These are phyloP conservation scores for Eulacestoma nigropectus DNA, from an alignment of 2,113 vertebrate species.

Conservation along the genomic window DNA sequence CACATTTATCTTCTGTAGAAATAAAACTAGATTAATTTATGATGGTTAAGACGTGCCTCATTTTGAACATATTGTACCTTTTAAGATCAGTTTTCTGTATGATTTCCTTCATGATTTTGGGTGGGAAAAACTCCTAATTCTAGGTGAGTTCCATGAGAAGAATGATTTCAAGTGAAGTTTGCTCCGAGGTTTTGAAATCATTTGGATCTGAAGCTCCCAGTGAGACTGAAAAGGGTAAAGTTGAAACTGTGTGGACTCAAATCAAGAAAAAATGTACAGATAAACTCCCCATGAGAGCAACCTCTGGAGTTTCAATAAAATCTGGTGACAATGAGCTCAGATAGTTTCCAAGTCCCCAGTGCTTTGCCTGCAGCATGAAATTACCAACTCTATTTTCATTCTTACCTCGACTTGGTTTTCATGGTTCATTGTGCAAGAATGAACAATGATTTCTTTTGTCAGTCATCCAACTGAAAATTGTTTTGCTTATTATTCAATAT, in stretches of 20 bases:
- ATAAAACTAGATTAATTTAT: neutral
- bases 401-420: constrained; percentile 63
- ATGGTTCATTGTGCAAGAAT: constrained; percentile 67
- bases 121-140: neutral
- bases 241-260: constrained; percentile 14
- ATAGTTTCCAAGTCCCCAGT: constrained; percentile 23
- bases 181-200: neutral
- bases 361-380: constrained; percentile 49
- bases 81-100: neutral
- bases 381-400: constrained; percentile 45
- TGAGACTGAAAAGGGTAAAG: constrained; percentile 27
- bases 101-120: neutral
- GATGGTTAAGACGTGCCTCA: neutral
- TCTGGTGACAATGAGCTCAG: constrained; percentile 28
- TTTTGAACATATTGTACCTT: neutral
- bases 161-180: neutral
- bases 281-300: neutral
- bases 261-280: constrained; percentile 18
- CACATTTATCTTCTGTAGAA: neutral
- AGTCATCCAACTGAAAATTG: constrained; percentile 64
- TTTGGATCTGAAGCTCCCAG: constrained; percentile 3
- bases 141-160: neutral
- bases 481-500: constrained; percentile 74
- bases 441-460: constrained; percentile 72
- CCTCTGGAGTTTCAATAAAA: constrained; percentile 34